These are phyloP conservation scores for Triplophysa tibetana DNA, from an alignment of 2,113 vertebrate genomes.

Conservation along the genomic window DNA sequence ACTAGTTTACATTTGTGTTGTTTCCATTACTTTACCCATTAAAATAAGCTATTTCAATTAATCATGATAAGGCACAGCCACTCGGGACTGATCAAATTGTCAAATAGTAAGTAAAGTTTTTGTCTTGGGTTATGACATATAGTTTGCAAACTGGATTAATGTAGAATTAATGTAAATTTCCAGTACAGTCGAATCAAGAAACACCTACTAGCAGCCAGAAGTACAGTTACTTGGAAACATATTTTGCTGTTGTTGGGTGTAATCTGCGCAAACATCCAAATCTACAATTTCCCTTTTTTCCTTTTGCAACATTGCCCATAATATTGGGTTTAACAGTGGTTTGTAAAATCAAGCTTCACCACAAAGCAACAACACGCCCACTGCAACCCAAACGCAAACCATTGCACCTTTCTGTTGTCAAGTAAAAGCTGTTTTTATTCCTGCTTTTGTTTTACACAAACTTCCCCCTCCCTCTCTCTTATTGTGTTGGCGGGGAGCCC, in stretches of 20 bases:
- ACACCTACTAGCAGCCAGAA: no score
- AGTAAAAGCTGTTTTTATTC: not conserved
- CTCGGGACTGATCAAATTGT: no score
- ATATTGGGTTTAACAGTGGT: not conserved
- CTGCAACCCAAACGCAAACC: not conserved
- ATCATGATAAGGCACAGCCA: no score
- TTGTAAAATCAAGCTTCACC: not conserved
- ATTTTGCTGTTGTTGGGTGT: not conserved
- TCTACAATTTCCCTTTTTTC: not conserved
- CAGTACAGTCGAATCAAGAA: no score
- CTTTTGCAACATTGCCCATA: not conserved
- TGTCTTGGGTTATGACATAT: no score
- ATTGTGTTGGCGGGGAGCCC: conserved; percentile 17
- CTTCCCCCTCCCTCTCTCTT: conserved; percentile 8
- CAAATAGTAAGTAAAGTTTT: no score
- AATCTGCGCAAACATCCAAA: not conserved
- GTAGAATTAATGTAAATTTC: no score
- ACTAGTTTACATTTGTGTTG: no score
- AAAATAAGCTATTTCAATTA: no score
- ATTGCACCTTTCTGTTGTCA: not conserved
- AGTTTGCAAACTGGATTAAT: no score
- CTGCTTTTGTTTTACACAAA: conserved; percentile 3
- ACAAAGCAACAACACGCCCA: conserved; percentile 15
- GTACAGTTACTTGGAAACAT: no score
- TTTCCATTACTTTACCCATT: no score